These are phyloP conservation scores for Ageneiosus marmoratus DNA, from an alignment of 2,113 vertebrate species.

Conservation along the genomic window DNA sequence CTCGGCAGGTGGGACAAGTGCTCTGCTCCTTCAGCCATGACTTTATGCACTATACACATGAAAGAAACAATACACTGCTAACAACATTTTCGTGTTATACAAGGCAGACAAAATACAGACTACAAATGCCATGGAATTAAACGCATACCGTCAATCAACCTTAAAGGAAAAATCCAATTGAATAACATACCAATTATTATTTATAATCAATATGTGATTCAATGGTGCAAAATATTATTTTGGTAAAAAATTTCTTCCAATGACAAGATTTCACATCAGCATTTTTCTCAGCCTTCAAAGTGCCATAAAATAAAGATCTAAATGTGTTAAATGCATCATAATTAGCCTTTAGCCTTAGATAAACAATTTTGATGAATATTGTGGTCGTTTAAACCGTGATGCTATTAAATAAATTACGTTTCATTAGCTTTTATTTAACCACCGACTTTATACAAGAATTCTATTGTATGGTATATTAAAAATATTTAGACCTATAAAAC, in stretches of 20 bases:
- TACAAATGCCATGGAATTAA: not conserved
- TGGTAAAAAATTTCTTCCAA: not conserved
- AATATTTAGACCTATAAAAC: too few relatives aligned
- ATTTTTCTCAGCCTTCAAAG: not conserved
- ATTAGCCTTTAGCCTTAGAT: too few relatives aligned
- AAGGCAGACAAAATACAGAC: not conserved
- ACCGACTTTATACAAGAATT: too few relatives aligned
- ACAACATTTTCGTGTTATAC: not conserved
- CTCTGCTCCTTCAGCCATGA: conserved; percentile 84
- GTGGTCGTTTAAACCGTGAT: too few relatives aligned
- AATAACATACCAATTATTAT: not conserved
- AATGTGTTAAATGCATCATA: too few relatives aligned
- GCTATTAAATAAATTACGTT: too few relatives aligned
- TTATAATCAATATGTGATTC: not conserved
- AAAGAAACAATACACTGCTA: too few relatives aligned
- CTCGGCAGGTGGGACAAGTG: conserved; percentile 85
- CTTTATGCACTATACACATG: conserved; percentile 78
- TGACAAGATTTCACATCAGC: too few relatives aligned
- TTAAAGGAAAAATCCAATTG: not conserved
- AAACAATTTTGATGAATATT: too few relatives aligned
- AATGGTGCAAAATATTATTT: not conserved
- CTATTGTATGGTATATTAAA: too few relatives aligned
- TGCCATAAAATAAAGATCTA: not conserved
- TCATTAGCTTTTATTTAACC: too few relatives aligned
- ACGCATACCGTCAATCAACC: not conserved